A percentile compares a stretch with the other conserved stretches of the same genome.
These are phyloP conservation scores for Melolontha melolontha DNA, from an alignment of 2,888 invertebrate genomes.

Conservation along the genomic window DNA sequence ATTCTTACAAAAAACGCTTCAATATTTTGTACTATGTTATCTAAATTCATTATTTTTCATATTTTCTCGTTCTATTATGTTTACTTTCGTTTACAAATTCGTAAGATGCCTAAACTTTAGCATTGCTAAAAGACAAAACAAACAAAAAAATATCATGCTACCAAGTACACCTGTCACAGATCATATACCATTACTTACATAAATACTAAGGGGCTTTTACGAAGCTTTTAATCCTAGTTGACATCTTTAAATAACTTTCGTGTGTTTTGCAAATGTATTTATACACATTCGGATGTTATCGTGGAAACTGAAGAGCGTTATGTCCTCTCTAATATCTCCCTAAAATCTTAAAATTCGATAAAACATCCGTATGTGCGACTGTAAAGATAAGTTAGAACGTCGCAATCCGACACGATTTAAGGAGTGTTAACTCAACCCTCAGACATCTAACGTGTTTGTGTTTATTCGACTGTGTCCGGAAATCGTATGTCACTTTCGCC, in stretches of 20 bases:
- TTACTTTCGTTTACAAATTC: not conserved
- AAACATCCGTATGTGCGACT: constrained; percentile 5
- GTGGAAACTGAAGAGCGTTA: not conserved
- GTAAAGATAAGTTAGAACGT: not conserved
- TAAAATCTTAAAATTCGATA: constrained; percentile 14
- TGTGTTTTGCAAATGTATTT: constrained; percentile 8
- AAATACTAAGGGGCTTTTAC: not conserved
- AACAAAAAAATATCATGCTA: not conserved
- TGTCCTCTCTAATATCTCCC: not conserved
- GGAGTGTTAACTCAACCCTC: constrained; percentile 18
- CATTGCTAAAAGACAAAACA: too few species aligned
- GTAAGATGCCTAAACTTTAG: not conserved
- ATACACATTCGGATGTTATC: not conserved
- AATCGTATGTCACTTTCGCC: constrained; percentile 19
- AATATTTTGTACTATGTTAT: too few species aligned
- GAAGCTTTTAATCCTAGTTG: not conserved
- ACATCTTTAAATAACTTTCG: constrained; percentile 7
- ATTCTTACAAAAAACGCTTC: too few species aligned
- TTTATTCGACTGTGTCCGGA: constrained; percentile 19
- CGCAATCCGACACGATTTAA: constrained; percentile 17
- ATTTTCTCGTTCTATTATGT: not conserved
- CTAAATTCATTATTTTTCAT: too few species aligned
- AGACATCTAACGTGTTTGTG: constrained; percentile 17
- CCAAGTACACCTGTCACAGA: constrained; percentile 3
- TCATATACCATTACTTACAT: not conserved